Conservation (phyloP, 2,797 vertebrate genomes). For the Mionectes olivaceus region DNA sequence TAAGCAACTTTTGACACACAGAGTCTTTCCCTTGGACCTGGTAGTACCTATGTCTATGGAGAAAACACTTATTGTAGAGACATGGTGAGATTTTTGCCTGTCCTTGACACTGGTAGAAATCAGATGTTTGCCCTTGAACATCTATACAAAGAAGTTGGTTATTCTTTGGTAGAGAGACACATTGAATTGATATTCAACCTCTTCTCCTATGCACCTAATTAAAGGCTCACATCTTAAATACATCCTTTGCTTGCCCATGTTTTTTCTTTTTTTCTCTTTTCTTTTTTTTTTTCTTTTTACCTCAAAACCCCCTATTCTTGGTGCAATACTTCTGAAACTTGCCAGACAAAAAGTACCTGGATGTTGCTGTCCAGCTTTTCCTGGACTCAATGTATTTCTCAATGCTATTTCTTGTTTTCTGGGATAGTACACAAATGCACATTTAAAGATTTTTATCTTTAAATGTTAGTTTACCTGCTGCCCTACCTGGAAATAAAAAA, state of each 20-base stretch:
- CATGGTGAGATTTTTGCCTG: neutral
- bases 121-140: constrained; percentile 23
- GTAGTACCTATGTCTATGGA: neutral
- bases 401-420: neutral
- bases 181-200: constrained; percentile 20
- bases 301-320: rapidly evolving
- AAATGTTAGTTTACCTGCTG: neutral
- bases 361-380: neutral
- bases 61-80: neutral
- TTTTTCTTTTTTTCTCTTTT: too few relatives aligned
- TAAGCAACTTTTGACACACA: neutral
- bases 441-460: neutral
- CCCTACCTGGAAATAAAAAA: neutral
- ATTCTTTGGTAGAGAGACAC: neutral
- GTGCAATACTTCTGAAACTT: neutral
- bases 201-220: constrained; percentile 7
- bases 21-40: neutral
- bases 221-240: neutral
- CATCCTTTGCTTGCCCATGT: neutral
- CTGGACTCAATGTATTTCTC: neutral
- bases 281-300: too few relatives aligned
- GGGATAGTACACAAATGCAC: neutral
- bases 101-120: constrained; percentile 1
- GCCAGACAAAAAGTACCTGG: neutral
- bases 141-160: neutral